A percentile compares a stretch with the other conserved stretches of the same genome.
These are phyloP conservation scores for Unio delphinus DNA, from an alignment of 2,888 invertebrate genomes.

Conservation along the genomic window DNA sequence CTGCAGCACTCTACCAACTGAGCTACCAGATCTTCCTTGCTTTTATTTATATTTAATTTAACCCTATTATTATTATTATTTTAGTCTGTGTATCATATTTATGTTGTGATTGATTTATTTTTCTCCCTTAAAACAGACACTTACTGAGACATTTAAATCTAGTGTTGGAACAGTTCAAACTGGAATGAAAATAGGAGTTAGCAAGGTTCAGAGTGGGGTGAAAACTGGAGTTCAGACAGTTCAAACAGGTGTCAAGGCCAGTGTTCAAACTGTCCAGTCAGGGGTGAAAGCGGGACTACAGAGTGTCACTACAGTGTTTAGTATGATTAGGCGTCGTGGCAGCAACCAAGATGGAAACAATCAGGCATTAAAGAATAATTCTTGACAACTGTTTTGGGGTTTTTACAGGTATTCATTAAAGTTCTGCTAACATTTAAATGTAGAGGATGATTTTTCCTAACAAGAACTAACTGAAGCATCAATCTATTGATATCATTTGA, in stretches of 20 bases:
- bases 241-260: conserved; percentile 48
- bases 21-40: not conserved
- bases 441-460: too few species aligned
- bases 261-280: conserved; percentile 44
- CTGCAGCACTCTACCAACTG: not conserved
- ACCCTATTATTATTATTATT: not conserved
- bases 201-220: conserved; percentile 42
- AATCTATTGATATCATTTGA: too few species aligned
- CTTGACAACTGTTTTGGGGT: too few species aligned
- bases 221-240: conserved; percentile 47
- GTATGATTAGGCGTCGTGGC: too few species aligned
- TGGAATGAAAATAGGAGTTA: conserved; percentile 34
- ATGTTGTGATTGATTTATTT: conserved; percentile 7
- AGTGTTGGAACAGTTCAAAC: conserved; percentile 3
- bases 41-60: not conserved
- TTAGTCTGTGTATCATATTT: not conserved
- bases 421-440: too few species aligned
- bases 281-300: conserved; percentile 58
- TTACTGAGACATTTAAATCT: conserved; percentile 4
- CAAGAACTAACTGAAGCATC: too few species aligned
- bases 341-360: too few species aligned
- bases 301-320: conserved; percentile 45
- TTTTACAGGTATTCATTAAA: too few species aligned
- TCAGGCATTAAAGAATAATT: too few species aligned
- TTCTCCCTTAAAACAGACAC: conserved; percentile 1